Evolutionary conservation across 2,113 vertebrate species (phyloP).

Genomic region (Sebastes fasciatus): DNA sequence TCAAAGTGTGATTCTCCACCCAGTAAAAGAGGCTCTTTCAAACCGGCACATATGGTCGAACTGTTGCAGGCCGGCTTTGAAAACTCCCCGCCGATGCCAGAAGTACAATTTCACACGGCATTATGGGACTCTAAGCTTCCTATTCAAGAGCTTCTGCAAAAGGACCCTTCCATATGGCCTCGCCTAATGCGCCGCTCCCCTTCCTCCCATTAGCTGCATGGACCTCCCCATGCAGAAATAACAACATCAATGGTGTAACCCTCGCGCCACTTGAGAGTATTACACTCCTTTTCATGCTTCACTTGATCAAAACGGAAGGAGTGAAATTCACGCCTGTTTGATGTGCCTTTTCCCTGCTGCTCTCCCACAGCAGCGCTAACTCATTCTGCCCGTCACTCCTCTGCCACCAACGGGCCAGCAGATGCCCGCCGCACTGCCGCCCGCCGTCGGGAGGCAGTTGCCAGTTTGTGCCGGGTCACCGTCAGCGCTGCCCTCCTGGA

Average conservation of each 20-base stretch:
- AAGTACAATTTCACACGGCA: conserved; percentile 89
- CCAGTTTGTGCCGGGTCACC: conserved; percentile 87
- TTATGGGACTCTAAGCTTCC: conserved; percentile 92
- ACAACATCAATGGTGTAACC: conserved; percentile 91
- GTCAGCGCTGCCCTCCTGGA: conserved; percentile 77
- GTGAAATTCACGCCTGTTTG: conserved; percentile 94
- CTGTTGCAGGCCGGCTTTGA: conserved; percentile 71
- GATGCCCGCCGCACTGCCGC: conserved; percentile 88
- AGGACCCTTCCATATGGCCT: conserved; percentile 93
- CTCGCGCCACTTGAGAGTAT: conserved; percentile 90
- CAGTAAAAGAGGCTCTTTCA: neutral
- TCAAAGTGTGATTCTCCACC: conserved; percentile 40
- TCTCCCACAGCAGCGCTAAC: conserved; percentile 89
- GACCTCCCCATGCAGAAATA: conserved; percentile 92
- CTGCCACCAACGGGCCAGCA: conserved; percentile 87
- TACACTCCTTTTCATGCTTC: conserved; percentile 95
- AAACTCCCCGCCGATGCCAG: conserved; percentile 26
- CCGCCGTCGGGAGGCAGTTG: conserved; percentile 79
- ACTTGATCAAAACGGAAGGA: conserved; percentile 93
- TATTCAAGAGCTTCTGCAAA: conserved; percentile 87
- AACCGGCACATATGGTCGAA: conserved; percentile 73
- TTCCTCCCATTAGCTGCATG: conserved; percentile 81
- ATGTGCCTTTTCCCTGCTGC: conserved; percentile 89
- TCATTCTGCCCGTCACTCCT: conserved; percentile 70
- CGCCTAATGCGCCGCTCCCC: conserved; percentile 83